Base-by-base conservation (phyloP, 2,113 vertebrate species). In the Indicator maculatus region DNA sequence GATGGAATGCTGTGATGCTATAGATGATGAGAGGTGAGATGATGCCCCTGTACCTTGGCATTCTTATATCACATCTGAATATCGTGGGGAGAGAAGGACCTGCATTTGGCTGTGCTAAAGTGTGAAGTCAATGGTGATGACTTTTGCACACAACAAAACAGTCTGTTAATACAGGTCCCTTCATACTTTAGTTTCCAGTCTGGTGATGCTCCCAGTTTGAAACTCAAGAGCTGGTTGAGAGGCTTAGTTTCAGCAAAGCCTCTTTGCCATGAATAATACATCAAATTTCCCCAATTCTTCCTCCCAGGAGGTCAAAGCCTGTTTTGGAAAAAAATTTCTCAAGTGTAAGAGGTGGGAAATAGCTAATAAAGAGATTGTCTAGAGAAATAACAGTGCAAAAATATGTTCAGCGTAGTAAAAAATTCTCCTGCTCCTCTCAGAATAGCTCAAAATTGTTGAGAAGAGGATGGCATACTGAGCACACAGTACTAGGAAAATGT, bases 1-100 rank as follows among this genome's bases (percentile, higher is more conserved):
- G n/a, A 24, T 11, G 12, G 14, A 64, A 31, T 1, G 0, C 21
- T 38, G 21, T 53, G 31, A 60, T 77, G 72, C 26, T 0, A 1
- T 18, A 30, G 81, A 60, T 5, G 11, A 21, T 5, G 38, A 78
- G 41, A 52, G 3, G 2, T 44, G 31, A 64, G 23, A 31, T 16
- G 21, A 63, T 21, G 5, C 11, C 27, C 4, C 12, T 45, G 24
- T 36, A 20, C 24, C 13, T 52, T 58, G 38, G 6, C 6, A 47
- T 75, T 28, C 12, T 56, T 41, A 4, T 13, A 2, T 31, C 4
- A 1, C 33, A 53, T 6, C 12, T 60, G 24, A 52, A 24, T 47
- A 9, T 63, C 21, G 8, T 88, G 16, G 17, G 15, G 16, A 83
- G 14, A 61, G 7, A 88, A 60, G 8, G 20, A 12, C 41, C 9